phyloP scores from a whole-genome alignment of 2,113 vertebrate species.

The Austrofundulus limnaeus region DNA sequence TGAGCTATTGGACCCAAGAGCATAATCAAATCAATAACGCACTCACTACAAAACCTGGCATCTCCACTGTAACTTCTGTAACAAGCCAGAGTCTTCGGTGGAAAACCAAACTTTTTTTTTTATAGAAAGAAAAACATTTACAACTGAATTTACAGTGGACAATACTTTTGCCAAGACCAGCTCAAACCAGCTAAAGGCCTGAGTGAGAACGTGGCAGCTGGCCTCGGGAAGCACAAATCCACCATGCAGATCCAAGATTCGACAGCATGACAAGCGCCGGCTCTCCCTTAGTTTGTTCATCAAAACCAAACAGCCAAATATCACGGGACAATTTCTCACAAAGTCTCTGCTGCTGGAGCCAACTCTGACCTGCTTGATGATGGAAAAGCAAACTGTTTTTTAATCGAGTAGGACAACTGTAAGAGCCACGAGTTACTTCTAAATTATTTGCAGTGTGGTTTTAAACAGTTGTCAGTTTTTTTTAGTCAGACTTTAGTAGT shows the following conservation, averaged over 20 bases:
- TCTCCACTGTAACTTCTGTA: conserved; percentile 33
- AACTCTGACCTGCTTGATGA: conserved; percentile 62
- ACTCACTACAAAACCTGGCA: conserved; percentile 26
- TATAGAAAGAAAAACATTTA: conserved; percentile 20
- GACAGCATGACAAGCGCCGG: conserved; percentile 41
- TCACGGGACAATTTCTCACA: conserved; percentile 40
- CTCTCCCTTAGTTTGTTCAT: conserved; percentile 41
- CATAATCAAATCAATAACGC: conserved; percentile 58
- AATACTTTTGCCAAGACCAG: conserved; percentile 51
- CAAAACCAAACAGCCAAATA: conserved; percentile 42
- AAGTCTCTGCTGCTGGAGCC: conserved; percentile 42
- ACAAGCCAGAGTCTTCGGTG: conserved; percentile 12
- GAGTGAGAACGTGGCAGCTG: conserved; percentile 75
- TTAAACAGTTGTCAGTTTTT: not conserved
- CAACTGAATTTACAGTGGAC: conserved; percentile 8
- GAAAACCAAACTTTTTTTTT: conserved; percentile 4
- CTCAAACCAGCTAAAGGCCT: conserved; percentile 60
- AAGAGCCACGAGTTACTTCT: conserved; percentile 5
- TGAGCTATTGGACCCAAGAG: conserved; percentile 50
- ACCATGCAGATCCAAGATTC: conserved; percentile 29
- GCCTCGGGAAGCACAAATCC: conserved; percentile 17
- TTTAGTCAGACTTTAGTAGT: no score
- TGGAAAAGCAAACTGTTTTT: conserved; percentile 56
- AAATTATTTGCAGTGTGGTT: not conserved
- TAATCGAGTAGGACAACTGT: conserved; percentile 29